Base-by-base conservation (phyloP, 2,888 invertebrate genomes). In the Lasioglossum villosulum region DNA sequence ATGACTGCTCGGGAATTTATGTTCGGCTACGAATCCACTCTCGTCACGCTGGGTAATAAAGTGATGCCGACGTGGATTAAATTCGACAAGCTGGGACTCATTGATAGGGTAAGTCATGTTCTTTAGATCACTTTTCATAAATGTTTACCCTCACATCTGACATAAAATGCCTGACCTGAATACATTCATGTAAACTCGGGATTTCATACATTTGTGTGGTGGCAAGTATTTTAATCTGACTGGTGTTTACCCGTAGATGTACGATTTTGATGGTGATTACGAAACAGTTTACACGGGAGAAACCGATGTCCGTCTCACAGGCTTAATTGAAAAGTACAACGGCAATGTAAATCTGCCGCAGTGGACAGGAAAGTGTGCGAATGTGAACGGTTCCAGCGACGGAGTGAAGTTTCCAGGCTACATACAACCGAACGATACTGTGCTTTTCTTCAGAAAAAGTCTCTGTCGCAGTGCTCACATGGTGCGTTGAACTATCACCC, bases 1-100 rank as follows among this genome's bases (percentile, higher is more conserved):
- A 98, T 98, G 97, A 98, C 98, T 0, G 98, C 98, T 0, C 96
- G 95, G 86, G 98, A 98, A 94, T 98, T 98, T 94, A 98, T 98
- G 98, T 98, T 98, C 95, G 98, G 98, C 0, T 98, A 98, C 95
- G 95, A 97, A 89, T 97, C 98, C n/a, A 96, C 97, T 4, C 95
- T 98, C 82, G 97, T 98, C 95, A 97, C 97, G 1, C 94, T 98
- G 78, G 98, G 98, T 0, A 98, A 98, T 94, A 97, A 97, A 30
- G 96, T 98, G 90, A 95, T 98, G 95, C 98, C 98, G 0, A 96
- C 97, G 19, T 98, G 98, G 97, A 98, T 98, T 80, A 97, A 96
- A 82, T 98, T 98, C 93, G 98, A 98, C 91, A 98, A 98, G 92
- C 96, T 99, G 19, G 98, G 98, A 0, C 96, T 98, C 1, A 98